Percentiles rank a stretch among this genome's conserved stretches.
Evolutionary conservation across 2,113 vertebrate genomes (phyloP).

Genomic region (Neoarius graeffei): DNA sequence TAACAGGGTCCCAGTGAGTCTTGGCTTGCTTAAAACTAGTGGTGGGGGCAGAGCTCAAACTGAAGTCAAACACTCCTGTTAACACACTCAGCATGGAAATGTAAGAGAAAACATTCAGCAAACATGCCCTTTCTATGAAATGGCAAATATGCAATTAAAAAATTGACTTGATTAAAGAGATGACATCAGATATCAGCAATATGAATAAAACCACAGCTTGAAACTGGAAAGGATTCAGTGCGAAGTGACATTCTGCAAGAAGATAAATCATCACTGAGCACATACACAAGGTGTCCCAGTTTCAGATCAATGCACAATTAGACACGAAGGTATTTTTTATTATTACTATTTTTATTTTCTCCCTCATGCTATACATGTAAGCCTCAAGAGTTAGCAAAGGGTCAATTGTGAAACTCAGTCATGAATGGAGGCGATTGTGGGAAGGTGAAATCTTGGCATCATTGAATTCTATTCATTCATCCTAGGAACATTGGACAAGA

Average conservation of each 20-base stretch:
- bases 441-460: slow-evolving; percentile 15
- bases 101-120: background rate
- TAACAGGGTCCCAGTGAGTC: slow-evolving; percentile 19
- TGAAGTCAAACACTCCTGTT: slow-evolving; percentile 17
- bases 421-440: background rate
- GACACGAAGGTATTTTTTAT: background rate
- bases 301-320: background rate
- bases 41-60: slow-evolving; percentile 6
- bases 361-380: background rate
- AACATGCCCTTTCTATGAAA: background rate
- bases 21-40: background rate
- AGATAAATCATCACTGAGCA: background rate
- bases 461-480: background rate
- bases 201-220: background rate
- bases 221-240: background rate
- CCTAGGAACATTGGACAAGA: background rate
- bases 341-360: background rate
- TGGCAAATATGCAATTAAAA: background rate
- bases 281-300: slow-evolving; percentile 35
- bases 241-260: background rate
- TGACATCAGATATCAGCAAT: background rate
- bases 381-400: background rate
- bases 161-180: background rate
- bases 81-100: background rate
- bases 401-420: slow-evolving; percentile 23